Evolutionary conservation across 2,888 invertebrate species (phyloP), one percentile per base, ranked within the genome.

Genomic region (Vandiemenella viatica): DNA sequence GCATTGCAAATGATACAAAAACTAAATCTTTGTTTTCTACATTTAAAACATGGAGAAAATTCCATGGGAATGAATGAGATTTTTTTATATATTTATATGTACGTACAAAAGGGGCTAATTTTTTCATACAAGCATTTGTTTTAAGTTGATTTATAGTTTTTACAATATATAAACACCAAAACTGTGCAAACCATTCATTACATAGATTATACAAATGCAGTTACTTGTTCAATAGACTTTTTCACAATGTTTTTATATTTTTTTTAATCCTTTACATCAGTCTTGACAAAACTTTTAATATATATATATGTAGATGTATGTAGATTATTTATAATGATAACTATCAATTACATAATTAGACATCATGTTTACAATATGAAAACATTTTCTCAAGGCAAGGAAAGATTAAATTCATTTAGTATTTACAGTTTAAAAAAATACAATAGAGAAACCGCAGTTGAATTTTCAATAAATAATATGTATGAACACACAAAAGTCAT

Each of bases 221-320:
- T 48, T 50, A 50, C 48, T 49, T 50, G 49, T 46, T 50, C 44
- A 50, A 50, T 41, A 46, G 32, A 37, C 26, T 50, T 40, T 49
- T 47, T 42, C 19, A 19, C 42, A 42, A 20, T 21, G 46, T 53
- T 50, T 53, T 51, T 23, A 46, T 53, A 51, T 51, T 55, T 54
- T 46, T 53, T 52, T 50, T 43, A 40, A 49, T 49, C 41, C 53
- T 56, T 55, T 56, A 56, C 56, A 56, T 56, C 56, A 56, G 56
- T 56, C 56, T 56, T 56, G 50, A 55, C 53, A 53, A 53, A 55
- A 56, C 50, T 50, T 47, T 48, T 48, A 53, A 53, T 50, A 43
- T 44, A 50, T 49, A 43, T 50, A 42, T 50, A 47, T 50, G 43
- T 50, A 18, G 19, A 45, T 49, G 26, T 49, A 45, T 48, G 26